Percentiles rank a stretch among this genome's conserved stretches.
Evolutionary conservation across 2,113 vertebrate genomes (phyloP).

Genomic region (Maccullochella peelii): DNA sequence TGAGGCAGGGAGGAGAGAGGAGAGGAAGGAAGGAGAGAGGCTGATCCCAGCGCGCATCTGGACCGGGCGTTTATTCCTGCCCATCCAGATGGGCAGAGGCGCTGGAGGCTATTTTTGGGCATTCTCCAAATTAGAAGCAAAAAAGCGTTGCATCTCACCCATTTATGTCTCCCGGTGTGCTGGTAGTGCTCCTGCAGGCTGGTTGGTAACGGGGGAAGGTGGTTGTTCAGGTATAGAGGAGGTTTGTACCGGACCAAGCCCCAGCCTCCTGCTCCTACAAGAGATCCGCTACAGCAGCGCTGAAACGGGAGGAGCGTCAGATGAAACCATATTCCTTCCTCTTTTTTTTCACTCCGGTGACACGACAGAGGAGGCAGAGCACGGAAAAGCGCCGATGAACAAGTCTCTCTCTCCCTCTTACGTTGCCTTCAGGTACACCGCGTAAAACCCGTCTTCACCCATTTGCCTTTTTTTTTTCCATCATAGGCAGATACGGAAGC

Average conservation of each 20-base stretch:
- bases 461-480: background rate
- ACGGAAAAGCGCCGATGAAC: conserved; percentile 54
- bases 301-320: conserved; percentile 74
- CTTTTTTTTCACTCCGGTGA: conserved; percentile 63
- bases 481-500: background rate
- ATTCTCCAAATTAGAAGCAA: conserved; percentile 1
- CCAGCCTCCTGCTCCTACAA: conserved; percentile 57
- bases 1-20: background rate
- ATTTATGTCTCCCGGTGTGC: conserved; percentile 78
- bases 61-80: conserved; percentile 54
- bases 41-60: conserved; percentile 71
- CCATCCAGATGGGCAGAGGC: conserved; percentile 73
- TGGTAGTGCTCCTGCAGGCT: conserved; percentile 59
- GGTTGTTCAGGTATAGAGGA: conserved; percentile 42
- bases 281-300: conserved; percentile 70
- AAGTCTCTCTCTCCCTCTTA: conserved; percentile 46
- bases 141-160: conserved; percentile 68
- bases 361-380: conserved; percentile 71
- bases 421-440: conserved; percentile 62
- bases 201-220: conserved; percentile 28
- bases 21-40: conserved; percentile 3
- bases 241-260: conserved; percentile 57
- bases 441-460: conserved; percentile 38
- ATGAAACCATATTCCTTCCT: conserved; percentile 82
- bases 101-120: conserved; percentile 48